phyloP scores from a whole-genome alignment of 2,888 invertebrate species.

The Amphipyra berbera region DNA sequence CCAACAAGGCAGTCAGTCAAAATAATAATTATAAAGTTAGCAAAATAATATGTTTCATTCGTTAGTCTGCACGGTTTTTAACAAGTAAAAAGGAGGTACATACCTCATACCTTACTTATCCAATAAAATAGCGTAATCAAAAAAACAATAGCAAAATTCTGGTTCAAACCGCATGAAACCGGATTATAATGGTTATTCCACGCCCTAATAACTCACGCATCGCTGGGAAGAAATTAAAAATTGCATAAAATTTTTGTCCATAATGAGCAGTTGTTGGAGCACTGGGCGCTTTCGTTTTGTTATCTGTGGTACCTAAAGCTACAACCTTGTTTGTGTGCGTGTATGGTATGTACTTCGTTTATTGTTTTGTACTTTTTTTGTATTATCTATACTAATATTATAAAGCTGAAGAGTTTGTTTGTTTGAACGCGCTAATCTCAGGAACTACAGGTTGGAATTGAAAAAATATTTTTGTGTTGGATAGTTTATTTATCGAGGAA shows the following conservation, averaged over 20 bases:
- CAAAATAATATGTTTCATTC: too few species aligned
- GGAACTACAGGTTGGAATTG: too few species aligned
- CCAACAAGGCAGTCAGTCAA: too few species aligned
- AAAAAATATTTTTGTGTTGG: too few species aligned
- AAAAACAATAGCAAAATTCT: slow-evolving; percentile 46
- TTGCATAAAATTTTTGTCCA: slow-evolving; percentile 52
- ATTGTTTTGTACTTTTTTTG: not conserved
- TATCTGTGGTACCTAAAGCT: slow-evolving; percentile 8
- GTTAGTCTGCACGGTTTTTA: too few species aligned
- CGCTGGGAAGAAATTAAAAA: slow-evolving; percentile 58
- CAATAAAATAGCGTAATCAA: slow-evolving; percentile 11
- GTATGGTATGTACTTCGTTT: not conserved
- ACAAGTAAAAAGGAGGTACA: too few species aligned
- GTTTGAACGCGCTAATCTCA: too few species aligned
- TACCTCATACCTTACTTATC: not conserved
- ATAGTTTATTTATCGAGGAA: too few species aligned
- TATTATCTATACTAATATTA: too few species aligned
- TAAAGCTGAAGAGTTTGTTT: too few species aligned
- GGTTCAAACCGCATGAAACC: slow-evolving; percentile 40
- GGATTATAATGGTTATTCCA: slow-evolving; percentile 43
- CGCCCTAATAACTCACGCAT: slow-evolving; percentile 62
- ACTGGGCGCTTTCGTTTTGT: slow-evolving; percentile 24
- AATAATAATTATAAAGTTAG: too few species aligned
- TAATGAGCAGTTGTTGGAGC: slow-evolving; percentile 55
- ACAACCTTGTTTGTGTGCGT: not conserved